These are phyloP conservation scores for Babyrousa celebensis DNA, from an alignment of 2,797 vertebrate species.

Conservation along the genomic window DNA sequence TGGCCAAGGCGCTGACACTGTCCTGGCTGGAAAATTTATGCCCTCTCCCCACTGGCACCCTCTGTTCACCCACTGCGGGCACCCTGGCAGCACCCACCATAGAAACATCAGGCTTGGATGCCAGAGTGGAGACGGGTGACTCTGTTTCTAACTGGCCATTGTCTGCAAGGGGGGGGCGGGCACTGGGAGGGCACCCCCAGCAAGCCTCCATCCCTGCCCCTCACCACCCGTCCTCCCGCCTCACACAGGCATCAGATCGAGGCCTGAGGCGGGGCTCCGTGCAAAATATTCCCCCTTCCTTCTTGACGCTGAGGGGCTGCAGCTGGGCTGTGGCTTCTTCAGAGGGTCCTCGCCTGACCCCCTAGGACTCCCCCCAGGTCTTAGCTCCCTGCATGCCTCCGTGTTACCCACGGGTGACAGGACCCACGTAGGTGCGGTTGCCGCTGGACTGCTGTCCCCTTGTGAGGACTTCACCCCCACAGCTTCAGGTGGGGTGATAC, in stretches of 20 bases:
- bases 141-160: accelerated
- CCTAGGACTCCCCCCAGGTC: not conserved
- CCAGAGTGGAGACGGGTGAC: accelerated
- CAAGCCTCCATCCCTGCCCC: not conserved
- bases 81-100: accelerated
- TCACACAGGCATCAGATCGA: accelerated
- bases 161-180: accelerated
- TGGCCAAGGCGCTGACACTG: not conserved
- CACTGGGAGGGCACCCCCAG: accelerated
- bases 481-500: no score
- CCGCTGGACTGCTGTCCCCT: no score
- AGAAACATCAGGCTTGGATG: accelerated
- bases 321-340: no score
- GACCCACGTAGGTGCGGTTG: accelerated
- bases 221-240: accelerated
- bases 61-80: not conserved
- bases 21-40: not conserved
- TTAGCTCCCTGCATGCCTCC: accelerated
- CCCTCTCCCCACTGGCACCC: not conserved
- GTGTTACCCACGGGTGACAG: not conserved
- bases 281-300: no score
- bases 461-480: no score
- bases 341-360: no score
- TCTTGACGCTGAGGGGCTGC: no score
- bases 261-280: not conserved